These are phyloP conservation scores for Eristalis pertinax DNA, from an alignment of 2,888 invertebrate species.

Conservation along the genomic window DNA sequence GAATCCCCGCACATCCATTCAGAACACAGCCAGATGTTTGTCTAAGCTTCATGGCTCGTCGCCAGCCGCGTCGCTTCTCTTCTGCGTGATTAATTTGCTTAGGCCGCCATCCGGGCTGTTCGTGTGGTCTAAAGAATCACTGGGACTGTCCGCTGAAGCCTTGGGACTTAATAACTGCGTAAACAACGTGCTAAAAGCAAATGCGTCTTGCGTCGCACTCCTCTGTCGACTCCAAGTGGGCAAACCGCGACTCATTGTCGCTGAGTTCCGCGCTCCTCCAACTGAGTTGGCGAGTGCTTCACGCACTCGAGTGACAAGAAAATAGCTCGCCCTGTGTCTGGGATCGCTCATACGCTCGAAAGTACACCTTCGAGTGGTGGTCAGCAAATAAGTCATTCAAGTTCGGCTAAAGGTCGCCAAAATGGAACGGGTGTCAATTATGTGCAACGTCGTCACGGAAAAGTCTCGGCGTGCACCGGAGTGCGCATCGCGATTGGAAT, in stretches of 20 bases:
- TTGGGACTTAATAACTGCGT: constrained; percentile 55
- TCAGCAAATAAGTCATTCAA: not conserved
- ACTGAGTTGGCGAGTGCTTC: not conserved
- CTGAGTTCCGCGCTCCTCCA: constrained; percentile 21
- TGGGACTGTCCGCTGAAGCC: constrained; percentile 20
- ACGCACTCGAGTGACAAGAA: not conserved
- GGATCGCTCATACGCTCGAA: not conserved
- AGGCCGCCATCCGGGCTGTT: not conserved
- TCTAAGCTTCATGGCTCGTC: not conserved
- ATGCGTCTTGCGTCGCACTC: constrained; percentile 21
- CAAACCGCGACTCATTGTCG: no score
- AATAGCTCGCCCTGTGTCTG: not conserved
- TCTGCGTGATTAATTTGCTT: constrained; percentile 5
- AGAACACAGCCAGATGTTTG: not conserved
- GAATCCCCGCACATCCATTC: not conserved
- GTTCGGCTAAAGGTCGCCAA: not conserved
- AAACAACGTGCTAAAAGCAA: constrained; percentile 63
- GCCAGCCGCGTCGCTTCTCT: not conserved
- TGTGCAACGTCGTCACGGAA: not conserved
- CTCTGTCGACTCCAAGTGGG: constrained; percentile 30
- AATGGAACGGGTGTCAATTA: not conserved
- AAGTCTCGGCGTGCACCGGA: no score
- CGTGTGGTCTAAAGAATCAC: constrained; percentile 15
- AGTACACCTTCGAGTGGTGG: not conserved
- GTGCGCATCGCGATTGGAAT: not conserved